Conservation (phyloP, 1,140 invertebrate species). For the Uloborus diversus region DNA sequence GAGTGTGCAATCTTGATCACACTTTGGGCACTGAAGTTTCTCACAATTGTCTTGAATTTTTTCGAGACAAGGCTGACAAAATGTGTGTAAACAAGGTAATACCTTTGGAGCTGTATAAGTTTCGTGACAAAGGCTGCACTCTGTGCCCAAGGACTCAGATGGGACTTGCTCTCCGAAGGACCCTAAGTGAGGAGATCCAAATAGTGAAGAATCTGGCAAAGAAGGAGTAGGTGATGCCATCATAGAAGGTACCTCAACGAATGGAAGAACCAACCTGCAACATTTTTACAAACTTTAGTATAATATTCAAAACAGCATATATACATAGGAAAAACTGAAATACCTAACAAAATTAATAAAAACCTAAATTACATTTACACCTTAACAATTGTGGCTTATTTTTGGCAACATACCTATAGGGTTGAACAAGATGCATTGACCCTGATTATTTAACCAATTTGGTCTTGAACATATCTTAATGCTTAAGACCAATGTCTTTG, state of each 20-base stretch:
- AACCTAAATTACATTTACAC: too few relatives aligned
- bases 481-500: too few relatives aligned
- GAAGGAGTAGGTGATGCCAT: constrained; percentile 56
- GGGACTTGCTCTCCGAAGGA: constrained; percentile 17
- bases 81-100: constrained; percentile 82
- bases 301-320: too few relatives aligned
- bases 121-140: constrained; percentile 84
- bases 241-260: not conserved
- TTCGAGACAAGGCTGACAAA: constrained; percentile 82
- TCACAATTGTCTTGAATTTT: constrained; percentile 71
- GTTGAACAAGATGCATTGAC: too few relatives aligned
- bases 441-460: too few relatives aligned
- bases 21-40: constrained; percentile 83
- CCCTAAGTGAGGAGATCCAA: constrained; percentile 42
- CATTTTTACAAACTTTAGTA: too few relatives aligned
- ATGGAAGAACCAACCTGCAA: constrained; percentile 9
- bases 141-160: constrained; percentile 65
- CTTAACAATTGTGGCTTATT: too few relatives aligned
- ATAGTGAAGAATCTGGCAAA: constrained; percentile 41
- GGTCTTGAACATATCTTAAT: too few relatives aligned
- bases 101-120: constrained; percentile 76
- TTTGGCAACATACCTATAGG: too few relatives aligned
- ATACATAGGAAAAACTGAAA: too few relatives aligned
- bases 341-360: too few relatives aligned
- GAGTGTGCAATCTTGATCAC: constrained; percentile 75